Conservation (phyloP, 2,113 vertebrate species). For the Isurus oxyrinchus region DNA sequence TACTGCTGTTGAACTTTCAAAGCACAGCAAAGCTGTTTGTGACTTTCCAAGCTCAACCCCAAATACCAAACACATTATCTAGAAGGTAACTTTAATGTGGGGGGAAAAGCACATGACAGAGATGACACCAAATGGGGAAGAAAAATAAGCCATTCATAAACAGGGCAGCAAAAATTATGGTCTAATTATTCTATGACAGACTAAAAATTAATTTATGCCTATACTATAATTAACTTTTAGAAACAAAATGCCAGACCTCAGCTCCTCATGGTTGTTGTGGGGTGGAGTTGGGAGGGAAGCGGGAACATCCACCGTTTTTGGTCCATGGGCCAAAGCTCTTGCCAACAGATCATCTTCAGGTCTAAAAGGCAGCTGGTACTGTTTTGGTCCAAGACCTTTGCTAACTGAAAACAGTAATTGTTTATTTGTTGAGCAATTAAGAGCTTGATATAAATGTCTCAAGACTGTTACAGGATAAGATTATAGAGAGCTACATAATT, state of each 20-base stretch:
- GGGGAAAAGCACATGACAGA: no score
- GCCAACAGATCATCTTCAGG: slow-evolving; percentile 74
- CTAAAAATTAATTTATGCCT: neutral
- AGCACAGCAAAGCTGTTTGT: neutral
- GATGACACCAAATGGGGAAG: neutral
- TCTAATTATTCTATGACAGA: neutral
- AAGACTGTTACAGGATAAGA: neutral
- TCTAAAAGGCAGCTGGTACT: slow-evolving; percentile 77
- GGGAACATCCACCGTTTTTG: slow-evolving; percentile 86
- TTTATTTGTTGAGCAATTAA: neutral
- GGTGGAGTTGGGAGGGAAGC: slow-evolving; percentile 92
- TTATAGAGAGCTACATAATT: neutral
- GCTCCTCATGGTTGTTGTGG: slow-evolving; percentile 91
- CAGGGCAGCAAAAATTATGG: neutral
- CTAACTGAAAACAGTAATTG: slow-evolving; percentile 58
- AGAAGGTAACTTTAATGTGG: neutral
- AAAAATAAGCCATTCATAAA: neutral
- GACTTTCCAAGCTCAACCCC: neutral
- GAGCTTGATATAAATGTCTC: neutral
- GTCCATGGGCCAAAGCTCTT: slow-evolving; percentile 71
- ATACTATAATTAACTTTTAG: neutral
- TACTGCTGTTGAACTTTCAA: neutral
- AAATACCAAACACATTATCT: neutral
- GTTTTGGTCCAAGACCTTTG: slow-evolving; percentile 81
- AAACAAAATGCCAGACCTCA: slow-evolving; percentile 61